A percentile compares a stretch with the other conserved stretches of the same genome.
phyloP scores from a whole-genome alignment of 1,140 invertebrate genomes.

The Ptiloglossa arizonensis region DNA sequence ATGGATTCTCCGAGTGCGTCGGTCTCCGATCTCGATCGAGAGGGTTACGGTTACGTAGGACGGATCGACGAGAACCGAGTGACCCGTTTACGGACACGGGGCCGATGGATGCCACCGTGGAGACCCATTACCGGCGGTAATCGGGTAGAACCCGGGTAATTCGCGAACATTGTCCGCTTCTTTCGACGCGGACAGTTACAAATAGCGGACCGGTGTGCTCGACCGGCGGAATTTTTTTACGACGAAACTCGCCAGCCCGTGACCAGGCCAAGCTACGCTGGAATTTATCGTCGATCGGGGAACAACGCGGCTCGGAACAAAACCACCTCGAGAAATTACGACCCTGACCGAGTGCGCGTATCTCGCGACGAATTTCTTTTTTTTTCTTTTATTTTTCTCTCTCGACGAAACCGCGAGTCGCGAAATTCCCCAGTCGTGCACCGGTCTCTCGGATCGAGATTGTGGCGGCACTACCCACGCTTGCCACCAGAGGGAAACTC shows the following conservation, averaged over 20 bases:
- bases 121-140: constrained; percentile 36
- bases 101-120: constrained; percentile 27
- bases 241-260: not conserved
- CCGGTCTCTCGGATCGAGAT: no score
- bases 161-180: constrained; percentile 27
- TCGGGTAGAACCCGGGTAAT: constrained; percentile 21
- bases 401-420: no score
- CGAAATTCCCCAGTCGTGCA: no score
- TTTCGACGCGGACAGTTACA: constrained; percentile 38
- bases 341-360: no score
- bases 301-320: no score
- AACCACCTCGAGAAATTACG: no score
- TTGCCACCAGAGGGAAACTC: no score
- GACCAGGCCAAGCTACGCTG: not conserved
- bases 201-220: constrained; percentile 19
- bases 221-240: constrained; percentile 17
- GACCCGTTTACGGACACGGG: constrained; percentile 41
- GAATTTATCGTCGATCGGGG: constrained; percentile 25
- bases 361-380: no score
- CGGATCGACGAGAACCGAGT: not conserved
- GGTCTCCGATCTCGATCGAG: not conserved
- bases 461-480: no score
- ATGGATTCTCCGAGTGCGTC: constrained; percentile 12
- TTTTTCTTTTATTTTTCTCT: no score
- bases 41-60: not conserved